Conservation (phyloP, 2,888 invertebrate genomes). For the Nowickia ferox region DNA sequence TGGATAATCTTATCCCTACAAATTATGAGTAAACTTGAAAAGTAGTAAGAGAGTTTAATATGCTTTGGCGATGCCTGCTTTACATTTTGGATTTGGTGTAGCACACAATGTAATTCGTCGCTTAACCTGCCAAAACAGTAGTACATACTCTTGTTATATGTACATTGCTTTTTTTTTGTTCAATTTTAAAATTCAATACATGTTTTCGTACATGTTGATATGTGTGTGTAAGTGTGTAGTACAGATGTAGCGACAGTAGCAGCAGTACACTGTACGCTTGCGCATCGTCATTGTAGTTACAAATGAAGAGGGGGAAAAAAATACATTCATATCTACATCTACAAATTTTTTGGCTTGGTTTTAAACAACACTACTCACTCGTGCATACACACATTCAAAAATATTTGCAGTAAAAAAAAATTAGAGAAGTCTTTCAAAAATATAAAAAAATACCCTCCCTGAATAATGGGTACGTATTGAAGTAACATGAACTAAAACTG, state of each 20-base stretch:
- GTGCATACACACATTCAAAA: conserved; percentile 3
- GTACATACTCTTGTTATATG: conserved; percentile 39
- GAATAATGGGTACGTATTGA: conserved; percentile 48
- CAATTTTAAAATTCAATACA: conserved; percentile 73
- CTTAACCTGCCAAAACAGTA: background rate
- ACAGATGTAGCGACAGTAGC: conserved; percentile 19
- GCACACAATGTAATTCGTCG: conserved; percentile 8
- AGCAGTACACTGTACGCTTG: conserved; percentile 57
- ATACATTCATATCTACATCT: conserved; percentile 29
- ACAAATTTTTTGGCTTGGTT: conserved; percentile 7
- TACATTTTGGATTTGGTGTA: background rate
- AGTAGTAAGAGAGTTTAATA: too few species aligned
- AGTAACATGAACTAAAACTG: conserved; percentile 47
- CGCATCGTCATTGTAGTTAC: conserved; percentile 59
- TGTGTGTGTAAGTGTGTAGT: conserved; percentile 11
- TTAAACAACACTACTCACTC: background rate
- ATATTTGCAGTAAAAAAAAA: conserved; percentile 51
- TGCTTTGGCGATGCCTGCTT: too few species aligned
- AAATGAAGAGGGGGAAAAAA: conserved; percentile 30
- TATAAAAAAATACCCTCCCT: conserved; percentile 56
- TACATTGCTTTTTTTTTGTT: conserved; percentile 27
- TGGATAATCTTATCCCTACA: too few species aligned
- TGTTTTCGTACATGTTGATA: conserved; percentile 40
- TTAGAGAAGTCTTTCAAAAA: conserved; percentile 53
- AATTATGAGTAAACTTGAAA: too few species aligned